These are phyloP conservation scores for Heliconius hermathena DNA, from an alignment of 1,140 invertebrate species.

Conservation along the genomic window DNA sequence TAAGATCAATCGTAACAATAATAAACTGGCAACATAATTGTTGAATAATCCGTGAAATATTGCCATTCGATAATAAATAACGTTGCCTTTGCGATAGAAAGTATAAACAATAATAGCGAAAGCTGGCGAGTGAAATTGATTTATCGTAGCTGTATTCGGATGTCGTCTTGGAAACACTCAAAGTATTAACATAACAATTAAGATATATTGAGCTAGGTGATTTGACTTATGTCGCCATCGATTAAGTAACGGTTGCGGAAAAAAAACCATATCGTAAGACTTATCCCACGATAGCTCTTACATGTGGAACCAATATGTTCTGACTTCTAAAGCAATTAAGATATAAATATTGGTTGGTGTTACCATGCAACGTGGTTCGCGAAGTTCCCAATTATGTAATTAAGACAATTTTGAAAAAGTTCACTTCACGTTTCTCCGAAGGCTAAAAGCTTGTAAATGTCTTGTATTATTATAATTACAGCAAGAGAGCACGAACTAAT, in stretches of 20 bases:
- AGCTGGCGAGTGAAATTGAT: constrained; percentile 79
- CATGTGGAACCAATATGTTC: neutral
- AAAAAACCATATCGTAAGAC: constrained; percentile 13
- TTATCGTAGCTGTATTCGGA: constrained; percentile 64
- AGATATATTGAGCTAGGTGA: constrained; percentile 63
- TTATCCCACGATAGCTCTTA: constrained; percentile 17
- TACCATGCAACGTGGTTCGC: constrained; percentile 1
- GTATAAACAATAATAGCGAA: constrained; percentile 80
- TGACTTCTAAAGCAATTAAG: constrained; percentile 1
- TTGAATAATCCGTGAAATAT: constrained; percentile 62
- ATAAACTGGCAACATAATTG: constrained; percentile 43
- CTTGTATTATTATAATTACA: constrained; percentile 5
- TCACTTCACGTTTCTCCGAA: constrained; percentile 12
- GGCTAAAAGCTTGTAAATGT: constrained; percentile 13
- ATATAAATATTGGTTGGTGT: neutral
- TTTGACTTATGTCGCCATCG: constrained; percentile 47
- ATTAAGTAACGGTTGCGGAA: constrained; percentile 49
- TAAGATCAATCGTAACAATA: constrained; percentile 23
- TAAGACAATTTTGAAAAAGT: constrained; percentile 8
- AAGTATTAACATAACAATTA: constrained; percentile 78
- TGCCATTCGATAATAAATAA: constrained; percentile 63
- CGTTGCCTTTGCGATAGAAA: constrained; percentile 69
- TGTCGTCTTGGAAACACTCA: constrained; percentile 74
- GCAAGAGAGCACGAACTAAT: neutral
- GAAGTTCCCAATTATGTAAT: constrained; percentile 12